Evolutionary conservation across 2,113 vertebrate genomes (phyloP), one percentile per base, ranked within the genome.

Genomic region (Illadopsis cleaveri): DNA sequence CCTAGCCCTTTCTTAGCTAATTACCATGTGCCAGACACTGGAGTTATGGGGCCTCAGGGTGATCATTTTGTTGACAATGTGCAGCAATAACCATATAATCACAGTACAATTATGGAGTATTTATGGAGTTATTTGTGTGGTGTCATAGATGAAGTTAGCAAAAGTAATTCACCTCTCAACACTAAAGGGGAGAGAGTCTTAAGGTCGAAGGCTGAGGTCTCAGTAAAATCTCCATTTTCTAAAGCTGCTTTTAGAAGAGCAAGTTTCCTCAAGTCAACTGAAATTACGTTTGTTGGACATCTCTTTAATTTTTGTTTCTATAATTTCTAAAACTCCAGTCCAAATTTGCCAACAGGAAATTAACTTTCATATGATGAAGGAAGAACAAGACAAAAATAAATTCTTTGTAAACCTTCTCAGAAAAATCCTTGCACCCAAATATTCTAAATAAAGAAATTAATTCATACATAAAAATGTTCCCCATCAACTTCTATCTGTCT

Each of bases 21-120:
- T 96, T 96, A 92, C 82, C 78, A 65, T 54, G 90, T 95, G 88
- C 88, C 79, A 57, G 28, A 86, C 86, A 77, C 68, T 62, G 86
- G 89, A 95, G 90, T 94, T 94, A 92, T 73, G 42, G 90, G 95
- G 50, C 90, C 60, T 86, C 75, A 62, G 86, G 93, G 90, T 96
- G 94, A 95, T 93, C 21, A 91, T 96, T 96, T 95, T 97, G 94
- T 97, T 97, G 97, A 97, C 96, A 94, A 95, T 96, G 57, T 86
- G 94, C 81, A 81, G 93, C 96, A 89, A 88, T 97, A 94, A 93
- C 91, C 79, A 22, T 90, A 91, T 96, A 97, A 97, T 97, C 94
- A 95, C 78, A 87, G 64, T n/a, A 86, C 91, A 96, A 90, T 97
- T 97, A 97, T 88, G 86, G 68, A 94, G 68, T 94, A 93, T 97